Conservation (phyloP, 2,113 vertebrate species). For the Aviceda subcristata region DNA sequence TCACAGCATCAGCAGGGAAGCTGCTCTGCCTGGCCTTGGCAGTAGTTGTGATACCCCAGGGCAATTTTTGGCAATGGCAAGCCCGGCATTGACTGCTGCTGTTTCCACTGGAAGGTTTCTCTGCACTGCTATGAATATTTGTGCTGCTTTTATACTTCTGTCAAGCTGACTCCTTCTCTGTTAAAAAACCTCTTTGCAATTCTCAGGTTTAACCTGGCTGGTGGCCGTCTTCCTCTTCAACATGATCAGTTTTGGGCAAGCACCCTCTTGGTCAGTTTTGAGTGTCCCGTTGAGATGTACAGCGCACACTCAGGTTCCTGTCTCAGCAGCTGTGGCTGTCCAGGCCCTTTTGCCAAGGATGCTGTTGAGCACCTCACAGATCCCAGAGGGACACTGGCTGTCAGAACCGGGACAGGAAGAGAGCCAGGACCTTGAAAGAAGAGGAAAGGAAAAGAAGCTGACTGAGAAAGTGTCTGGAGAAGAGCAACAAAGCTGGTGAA, state of each 20-base stretch:
- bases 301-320: neutral
- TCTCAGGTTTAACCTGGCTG: neutral
- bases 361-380: neutral
- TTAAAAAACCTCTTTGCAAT: neutral
- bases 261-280: neutral
- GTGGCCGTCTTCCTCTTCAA: neutral
- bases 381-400: neutral
- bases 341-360: neutral
- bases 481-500: neutral
- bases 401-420: neutral
- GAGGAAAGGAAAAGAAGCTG: neutral
- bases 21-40: neutral
- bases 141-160: neutral
- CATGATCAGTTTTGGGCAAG: neutral
- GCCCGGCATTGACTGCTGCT: neutral
- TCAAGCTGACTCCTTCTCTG: neutral
- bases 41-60: neutral
- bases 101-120: neutral
- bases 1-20: neutral
- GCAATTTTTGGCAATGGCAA: neutral
- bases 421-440: neutral
- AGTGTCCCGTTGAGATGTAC: neutral
- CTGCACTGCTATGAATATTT: neutral
- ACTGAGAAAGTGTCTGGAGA: neutral
- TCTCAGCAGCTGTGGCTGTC: neutral